Evolutionary conservation across 1,140 invertebrate genomes (phyloP).

Genomic region (Drosophila obscura): DNA sequence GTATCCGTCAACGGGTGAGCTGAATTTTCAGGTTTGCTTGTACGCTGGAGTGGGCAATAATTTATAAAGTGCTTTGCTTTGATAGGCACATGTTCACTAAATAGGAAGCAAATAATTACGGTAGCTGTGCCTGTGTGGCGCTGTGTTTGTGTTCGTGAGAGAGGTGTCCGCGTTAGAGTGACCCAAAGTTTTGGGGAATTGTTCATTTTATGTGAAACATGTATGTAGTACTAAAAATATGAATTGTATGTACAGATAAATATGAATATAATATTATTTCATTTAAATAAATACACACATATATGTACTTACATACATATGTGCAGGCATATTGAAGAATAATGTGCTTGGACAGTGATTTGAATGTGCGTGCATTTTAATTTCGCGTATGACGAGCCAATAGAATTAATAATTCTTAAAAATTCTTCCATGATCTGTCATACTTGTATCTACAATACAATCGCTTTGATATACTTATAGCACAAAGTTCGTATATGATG

Average conservation of each 20-base stretch:
- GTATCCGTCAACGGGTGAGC: conserved; percentile 22
- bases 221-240: too few relatives aligned
- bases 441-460: not conserved
- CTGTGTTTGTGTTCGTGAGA: not conserved
- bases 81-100: conserved; percentile 22
- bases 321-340: conserved; percentile 1
- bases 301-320: conserved; percentile 5
- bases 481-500: too few relatives aligned
- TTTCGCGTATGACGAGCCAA: conserved; percentile 40
- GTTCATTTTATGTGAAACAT: conserved; percentile 1
- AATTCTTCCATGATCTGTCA: conserved; percentile 14
- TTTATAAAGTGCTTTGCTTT: conserved; percentile 38
- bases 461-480: too few relatives aligned
- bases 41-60: conserved; percentile 3
- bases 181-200: conserved; percentile 12
- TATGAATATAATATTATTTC: too few relatives aligned
- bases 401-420: conserved; percentile 6
- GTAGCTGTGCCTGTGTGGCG: conserved; percentile 1
- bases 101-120: conserved; percentile 53
- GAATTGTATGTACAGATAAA: too few relatives aligned
- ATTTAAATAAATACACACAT: too few relatives aligned
- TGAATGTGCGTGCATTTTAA: conserved; percentile 19
- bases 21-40: conserved; percentile 25
- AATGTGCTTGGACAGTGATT: conserved; percentile 7
- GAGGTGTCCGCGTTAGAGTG: conserved; percentile 1